Evolutionary conservation across 2,797 vertebrate species (phyloP).

Genomic region (Myioborus miniatus): DNA sequence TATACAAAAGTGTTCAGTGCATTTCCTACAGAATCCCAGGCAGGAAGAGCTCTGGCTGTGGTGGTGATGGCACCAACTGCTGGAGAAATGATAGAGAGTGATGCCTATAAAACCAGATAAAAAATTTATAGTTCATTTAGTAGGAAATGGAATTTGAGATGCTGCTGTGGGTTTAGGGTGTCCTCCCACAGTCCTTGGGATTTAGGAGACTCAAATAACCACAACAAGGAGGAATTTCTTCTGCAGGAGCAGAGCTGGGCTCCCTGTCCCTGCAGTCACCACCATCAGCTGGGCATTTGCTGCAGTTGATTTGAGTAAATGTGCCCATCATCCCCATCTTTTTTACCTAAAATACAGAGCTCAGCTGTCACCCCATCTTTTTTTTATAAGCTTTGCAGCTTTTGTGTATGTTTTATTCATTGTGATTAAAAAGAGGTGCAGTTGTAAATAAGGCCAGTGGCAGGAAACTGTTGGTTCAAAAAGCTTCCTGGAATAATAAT

Average conservation of each 20-base stretch:
- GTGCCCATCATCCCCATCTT: no score
- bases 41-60: background rate
- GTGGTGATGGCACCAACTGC: background rate
- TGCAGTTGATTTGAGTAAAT: background rate
- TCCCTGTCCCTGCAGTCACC: background rate
- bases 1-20: rapidly evolving
- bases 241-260: background rate
- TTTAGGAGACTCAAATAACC: background rate
- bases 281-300: background rate
- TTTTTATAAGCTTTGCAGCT: background rate
- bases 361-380: background rate
- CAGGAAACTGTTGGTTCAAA: background rate
- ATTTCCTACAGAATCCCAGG: background rate
- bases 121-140: background rate
- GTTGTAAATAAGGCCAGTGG: background rate
- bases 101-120: background rate
- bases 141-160: background rate
- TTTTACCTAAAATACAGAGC: background rate
- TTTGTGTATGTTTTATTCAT: background rate
- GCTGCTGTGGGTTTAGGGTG: background rate
- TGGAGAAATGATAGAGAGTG: background rate
- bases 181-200: background rate
- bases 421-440: background rate
- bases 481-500: background rate
- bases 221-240: background rate